Evolutionary conservation across 2,113 vertebrate species (phyloP).

Genomic region (Addax nasomaculatus): DNA sequence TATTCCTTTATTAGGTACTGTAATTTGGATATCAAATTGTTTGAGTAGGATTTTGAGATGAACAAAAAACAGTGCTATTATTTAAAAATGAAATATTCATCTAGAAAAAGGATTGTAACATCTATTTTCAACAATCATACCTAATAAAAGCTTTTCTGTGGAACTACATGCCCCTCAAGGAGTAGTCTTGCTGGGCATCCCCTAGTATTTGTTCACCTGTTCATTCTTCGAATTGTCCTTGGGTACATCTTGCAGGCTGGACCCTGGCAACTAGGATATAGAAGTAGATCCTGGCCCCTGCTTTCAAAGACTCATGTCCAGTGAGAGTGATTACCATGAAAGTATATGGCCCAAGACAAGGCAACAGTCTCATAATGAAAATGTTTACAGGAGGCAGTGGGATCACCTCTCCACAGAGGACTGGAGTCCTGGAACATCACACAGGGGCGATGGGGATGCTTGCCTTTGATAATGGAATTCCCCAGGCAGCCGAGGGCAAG

Average conservation of each 20-base stretch:
- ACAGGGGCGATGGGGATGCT: not conserved
- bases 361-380: not conserved
- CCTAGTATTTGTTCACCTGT: not conserved
- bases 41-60: not conserved
- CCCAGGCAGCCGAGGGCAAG: not conserved
- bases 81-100: not conserved
- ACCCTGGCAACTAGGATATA: not conserved
- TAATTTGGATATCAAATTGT: not conserved
- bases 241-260: not conserved
- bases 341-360: not conserved
- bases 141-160: not conserved
- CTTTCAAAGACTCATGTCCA: not conserved
- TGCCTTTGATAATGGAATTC: not conserved
- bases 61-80: not conserved
- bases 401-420: not conserved
- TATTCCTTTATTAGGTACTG: not conserved
- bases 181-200: not conserved
- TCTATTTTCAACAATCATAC: not conserved
- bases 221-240: not conserved
- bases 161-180: not conserved
- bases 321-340: not conserved
- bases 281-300: not conserved
- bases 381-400: not conserved
- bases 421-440: not conserved
- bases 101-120: not conserved